These are phyloP conservation scores for Botia almorhae DNA, from an alignment of 2,797 vertebrate genomes.

Conservation along the genomic window DNA sequence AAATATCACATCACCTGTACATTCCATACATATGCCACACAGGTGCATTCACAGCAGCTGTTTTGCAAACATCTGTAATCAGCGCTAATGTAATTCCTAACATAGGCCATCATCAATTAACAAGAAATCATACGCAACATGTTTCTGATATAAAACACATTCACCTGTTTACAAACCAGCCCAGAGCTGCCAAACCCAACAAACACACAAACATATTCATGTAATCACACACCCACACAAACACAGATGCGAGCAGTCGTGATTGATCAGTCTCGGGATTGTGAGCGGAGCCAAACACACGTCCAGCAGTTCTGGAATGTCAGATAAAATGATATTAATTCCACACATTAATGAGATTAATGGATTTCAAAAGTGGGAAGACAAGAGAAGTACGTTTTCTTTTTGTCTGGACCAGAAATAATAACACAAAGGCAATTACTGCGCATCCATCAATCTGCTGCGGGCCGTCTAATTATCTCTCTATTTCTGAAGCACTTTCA, in stretches of 20 bases:
- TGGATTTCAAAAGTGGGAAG: conserved; percentile 86
- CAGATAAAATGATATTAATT: conserved; percentile 99
- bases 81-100: conserved; percentile 71
- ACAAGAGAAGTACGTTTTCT: conserved; percentile 81
- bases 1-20: background rate
- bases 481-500: conserved; percentile 85
- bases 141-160: conserved; percentile 83
- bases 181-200: conserved; percentile 69
- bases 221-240: conserved; percentile 7
- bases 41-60: conserved; percentile 35
- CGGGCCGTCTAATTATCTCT: conserved; percentile 86
- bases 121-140: conserved; percentile 22
- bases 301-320: conserved; percentile 92
- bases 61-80: conserved; percentile 73
- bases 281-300: conserved; percentile 86
- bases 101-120: conserved; percentile 14
- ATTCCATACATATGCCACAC: conserved; percentile 39
- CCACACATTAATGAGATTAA: conserved; percentile 98
- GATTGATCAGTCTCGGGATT: conserved; percentile 92
- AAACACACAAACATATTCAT: conserved; percentile 22
- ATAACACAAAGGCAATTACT: conserved; percentile 98
- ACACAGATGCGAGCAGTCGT: conserved; percentile 78
- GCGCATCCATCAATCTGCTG: conserved; percentile 94
- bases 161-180: conserved; percentile 77
- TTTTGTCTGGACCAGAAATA: conserved; percentile 91